A percentile compares a stretch with the other conserved stretches of the same genome.
Conservation (phyloP, 2,888 invertebrate genomes). For the Lepidonotus clava region DNA sequence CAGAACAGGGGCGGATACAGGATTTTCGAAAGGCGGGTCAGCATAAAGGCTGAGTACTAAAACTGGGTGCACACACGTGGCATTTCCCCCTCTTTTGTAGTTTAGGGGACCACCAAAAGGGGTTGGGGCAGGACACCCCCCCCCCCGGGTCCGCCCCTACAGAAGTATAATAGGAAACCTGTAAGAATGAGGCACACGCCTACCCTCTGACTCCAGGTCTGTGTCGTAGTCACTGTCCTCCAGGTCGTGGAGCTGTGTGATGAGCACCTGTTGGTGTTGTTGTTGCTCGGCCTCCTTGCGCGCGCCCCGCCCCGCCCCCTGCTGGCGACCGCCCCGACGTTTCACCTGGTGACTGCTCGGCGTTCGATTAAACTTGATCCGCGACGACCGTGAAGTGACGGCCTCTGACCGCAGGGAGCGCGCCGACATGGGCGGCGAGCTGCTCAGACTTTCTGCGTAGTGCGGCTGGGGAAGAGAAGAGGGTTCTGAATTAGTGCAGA, state of each 20-base stretch:
- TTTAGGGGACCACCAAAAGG: too few species aligned
- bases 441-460: background rate
- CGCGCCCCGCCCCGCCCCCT: background rate
- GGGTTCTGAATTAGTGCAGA: background rate
- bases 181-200: too few species aligned
- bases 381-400: background rate
- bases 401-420: background rate
- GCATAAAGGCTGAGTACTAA: too few species aligned
- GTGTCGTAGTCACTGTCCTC: slow-evolving; percentile 59
- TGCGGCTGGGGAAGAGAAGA: background rate
- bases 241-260: background rate
- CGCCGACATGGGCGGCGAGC: background rate
- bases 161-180: too few species aligned
- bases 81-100: too few species aligned
- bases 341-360: background rate
- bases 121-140: too few species aligned
- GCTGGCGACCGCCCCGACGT: background rate
- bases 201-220: slow-evolving; percentile 56
- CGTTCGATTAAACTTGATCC: background rate
- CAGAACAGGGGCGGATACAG: too few species aligned
- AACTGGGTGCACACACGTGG: too few species aligned
- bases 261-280: background rate
- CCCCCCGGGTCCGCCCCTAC: too few species aligned
- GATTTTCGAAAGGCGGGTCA: too few species aligned
- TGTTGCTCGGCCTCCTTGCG: too few species aligned